phyloP scores from a whole-genome alignment of 2,888 invertebrate genomes.

The Drosophila kokeensis region DNA sequence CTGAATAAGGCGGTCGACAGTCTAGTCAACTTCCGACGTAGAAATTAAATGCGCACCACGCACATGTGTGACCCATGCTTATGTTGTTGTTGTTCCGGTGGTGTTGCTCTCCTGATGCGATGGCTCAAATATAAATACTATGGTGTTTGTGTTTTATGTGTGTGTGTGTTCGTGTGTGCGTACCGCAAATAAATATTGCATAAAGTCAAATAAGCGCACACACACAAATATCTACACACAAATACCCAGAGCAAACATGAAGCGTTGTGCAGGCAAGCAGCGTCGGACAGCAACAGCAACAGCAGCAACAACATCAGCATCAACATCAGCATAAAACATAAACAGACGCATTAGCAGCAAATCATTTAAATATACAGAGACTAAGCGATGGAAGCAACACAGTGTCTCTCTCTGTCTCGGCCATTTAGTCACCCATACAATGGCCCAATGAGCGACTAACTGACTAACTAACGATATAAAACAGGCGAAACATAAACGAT shows the following conservation, averaged over 20 bases:
- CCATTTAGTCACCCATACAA: slow-evolving; percentile 33
- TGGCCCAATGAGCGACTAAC: slow-evolving; percentile 55
- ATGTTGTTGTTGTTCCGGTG: slow-evolving; percentile 25
- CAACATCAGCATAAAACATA: slow-evolving; percentile 79
- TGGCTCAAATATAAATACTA: slow-evolving; percentile 59
- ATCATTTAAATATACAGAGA: slow-evolving; percentile 76
- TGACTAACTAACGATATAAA: slow-evolving; percentile 48
- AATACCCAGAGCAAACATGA: slow-evolving; percentile 47
- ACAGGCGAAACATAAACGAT: slow-evolving; percentile 25
- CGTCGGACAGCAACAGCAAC: slow-evolving; percentile 53
- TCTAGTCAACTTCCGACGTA: slow-evolving; percentile 77
- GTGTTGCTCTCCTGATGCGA: slow-evolving; percentile 45
- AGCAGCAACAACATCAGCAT: slow-evolving; percentile 62
- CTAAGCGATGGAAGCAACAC: slow-evolving; percentile 3
- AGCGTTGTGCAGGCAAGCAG: slow-evolving; percentile 20
- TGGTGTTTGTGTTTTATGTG: slow-evolving; percentile 38
- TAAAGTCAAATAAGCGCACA: slow-evolving; percentile 71
- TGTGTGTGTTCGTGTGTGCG: slow-evolving; percentile 34
- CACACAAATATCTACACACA: slow-evolving; percentile 40
- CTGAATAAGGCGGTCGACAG: slow-evolving; percentile 63
- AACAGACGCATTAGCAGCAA: slow-evolving; percentile 79
- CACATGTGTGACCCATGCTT: slow-evolving; percentile 60
- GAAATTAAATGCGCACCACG: slow-evolving; percentile 76
- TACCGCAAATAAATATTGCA: slow-evolving; percentile 78
- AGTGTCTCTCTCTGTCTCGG: background rate